Evolutionary conservation across 92 coral and sea anemone species (phyloP).

Genomic region (Phenganax stokvisi): DNA sequence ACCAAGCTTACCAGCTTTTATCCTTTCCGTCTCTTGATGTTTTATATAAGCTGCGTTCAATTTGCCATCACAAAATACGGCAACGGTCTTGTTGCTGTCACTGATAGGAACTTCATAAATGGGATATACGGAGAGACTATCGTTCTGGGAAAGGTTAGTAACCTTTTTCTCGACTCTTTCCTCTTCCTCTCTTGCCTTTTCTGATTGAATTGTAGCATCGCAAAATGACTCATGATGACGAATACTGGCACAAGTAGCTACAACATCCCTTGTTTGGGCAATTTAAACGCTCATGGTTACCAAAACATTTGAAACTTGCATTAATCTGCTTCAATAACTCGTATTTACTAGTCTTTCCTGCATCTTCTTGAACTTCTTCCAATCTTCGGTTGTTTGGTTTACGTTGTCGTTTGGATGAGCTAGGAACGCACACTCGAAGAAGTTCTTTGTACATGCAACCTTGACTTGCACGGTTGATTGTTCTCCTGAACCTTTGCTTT

Average conservation of each 20-base stretch:
- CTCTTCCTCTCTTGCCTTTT: neutral
- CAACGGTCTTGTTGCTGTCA: neutral
- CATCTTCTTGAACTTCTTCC: conserved; percentile 29
- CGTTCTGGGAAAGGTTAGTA: neutral
- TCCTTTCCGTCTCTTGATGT: conserved; percentile 31
- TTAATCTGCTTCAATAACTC: conserved; percentile 18
- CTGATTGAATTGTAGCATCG: neutral
- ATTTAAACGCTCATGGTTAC: conserved; percentile 4
- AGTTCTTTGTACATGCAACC: neutral
- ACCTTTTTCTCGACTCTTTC: neutral
- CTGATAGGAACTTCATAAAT: conserved; percentile 13
- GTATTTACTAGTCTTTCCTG: conserved; percentile 6
- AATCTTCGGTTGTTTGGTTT: conserved; percentile 26
- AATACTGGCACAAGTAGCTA: conserved; percentile 6
- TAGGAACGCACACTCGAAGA: conserved; percentile 11
- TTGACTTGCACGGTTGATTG: too few relatives aligned
- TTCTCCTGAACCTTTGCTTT: too few relatives aligned
- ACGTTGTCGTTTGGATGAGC: conserved; percentile 27
- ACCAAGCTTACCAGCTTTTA: conserved; percentile 30
- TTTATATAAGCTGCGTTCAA: conserved; percentile 34
- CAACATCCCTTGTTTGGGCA: conserved; percentile 14
- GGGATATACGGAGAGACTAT: conserved; percentile 1
- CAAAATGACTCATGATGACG: neutral
- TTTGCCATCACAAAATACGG: conserved; percentile 35
- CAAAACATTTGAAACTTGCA: conserved; percentile 30